Conservation (phyloP, 2,113 vertebrate species). For the Vulpes vulpes region DNA sequence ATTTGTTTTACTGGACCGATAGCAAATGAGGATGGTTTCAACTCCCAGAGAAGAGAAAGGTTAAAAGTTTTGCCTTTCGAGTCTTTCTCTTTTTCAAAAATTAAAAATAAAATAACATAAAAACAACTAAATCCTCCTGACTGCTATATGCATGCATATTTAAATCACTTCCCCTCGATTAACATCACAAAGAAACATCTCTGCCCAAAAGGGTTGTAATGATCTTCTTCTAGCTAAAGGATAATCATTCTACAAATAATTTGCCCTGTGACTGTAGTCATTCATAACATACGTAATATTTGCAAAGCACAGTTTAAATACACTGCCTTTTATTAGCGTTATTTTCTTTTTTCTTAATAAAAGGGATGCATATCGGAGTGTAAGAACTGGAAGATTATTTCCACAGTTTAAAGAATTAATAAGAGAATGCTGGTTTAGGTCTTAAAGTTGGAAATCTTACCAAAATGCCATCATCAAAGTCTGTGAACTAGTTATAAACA, state of each 20-base stretch:
- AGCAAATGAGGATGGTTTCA: constrained; percentile 63
- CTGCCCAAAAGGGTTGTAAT: constrained; percentile 76
- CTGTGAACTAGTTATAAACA: constrained; percentile 77
- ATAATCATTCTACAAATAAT: constrained; percentile 84
- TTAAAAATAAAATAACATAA: constrained; percentile 63
- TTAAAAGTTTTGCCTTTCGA: constrained; percentile 63
- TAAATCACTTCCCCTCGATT: constrained; percentile 83
- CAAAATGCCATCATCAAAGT: constrained; percentile 83
- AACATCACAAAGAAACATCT: constrained; percentile 82
- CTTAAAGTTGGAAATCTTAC: constrained; percentile 83
- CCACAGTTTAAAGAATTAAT: constrained; percentile 86
- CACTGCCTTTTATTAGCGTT: constrained; percentile 84
- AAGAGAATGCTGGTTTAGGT: constrained; percentile 89
- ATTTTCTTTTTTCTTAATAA: constrained; percentile 78
- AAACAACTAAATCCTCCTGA: constrained; percentile 74
- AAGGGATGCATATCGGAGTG: constrained; percentile 87
- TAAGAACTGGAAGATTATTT: constrained; percentile 83
- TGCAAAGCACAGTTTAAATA: constrained; percentile 86
- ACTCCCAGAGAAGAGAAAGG: constrained; percentile 79
- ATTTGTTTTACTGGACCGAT: constrained; percentile 69
- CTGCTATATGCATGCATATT: constrained; percentile 77
- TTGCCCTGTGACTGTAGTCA: constrained; percentile 82
- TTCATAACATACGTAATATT: constrained; percentile 83
- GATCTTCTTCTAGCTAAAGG: constrained; percentile 79
- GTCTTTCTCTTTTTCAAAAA: constrained; percentile 61